phyloP scores from a whole-genome alignment of 2,113 vertebrate species.

The Heterotis niloticus region DNA sequence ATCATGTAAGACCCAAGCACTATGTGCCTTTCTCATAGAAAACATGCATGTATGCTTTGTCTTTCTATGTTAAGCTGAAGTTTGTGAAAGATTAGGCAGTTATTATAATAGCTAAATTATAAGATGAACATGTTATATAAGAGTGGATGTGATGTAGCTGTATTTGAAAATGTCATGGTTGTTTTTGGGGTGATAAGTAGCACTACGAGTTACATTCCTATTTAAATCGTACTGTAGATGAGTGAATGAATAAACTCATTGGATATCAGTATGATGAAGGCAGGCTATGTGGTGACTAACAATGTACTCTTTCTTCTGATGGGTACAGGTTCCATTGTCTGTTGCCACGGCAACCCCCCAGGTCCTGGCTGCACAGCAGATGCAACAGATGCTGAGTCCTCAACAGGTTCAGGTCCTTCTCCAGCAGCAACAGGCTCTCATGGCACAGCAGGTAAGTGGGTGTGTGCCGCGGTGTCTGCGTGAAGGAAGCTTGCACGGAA shows the following conservation, averaged over 20 bases:
- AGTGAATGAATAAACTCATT: background rate
- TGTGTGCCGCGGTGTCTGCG: background rate
- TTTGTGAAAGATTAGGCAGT: background rate
- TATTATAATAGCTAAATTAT: slow-evolving; percentile 1
- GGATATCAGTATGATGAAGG: too few species aligned
- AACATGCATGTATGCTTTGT: background rate
- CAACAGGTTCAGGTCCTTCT: slow-evolving; percentile 98
- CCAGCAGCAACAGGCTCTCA: slow-evolving; percentile 98
- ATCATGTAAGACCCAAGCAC: background rate
- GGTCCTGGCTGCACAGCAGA: slow-evolving; percentile 99
- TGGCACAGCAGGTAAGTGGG: slow-evolving; percentile 92
- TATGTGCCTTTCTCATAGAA: slow-evolving; percentile 1
- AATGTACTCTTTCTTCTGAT: slow-evolving; percentile 32
- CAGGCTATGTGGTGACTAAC: background rate
- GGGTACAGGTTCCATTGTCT: slow-evolving; percentile 86
- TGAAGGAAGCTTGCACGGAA: too few species aligned
- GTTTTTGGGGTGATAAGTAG: background rate
- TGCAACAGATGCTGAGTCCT: slow-evolving; percentile 98
- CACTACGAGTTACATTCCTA: background rate
- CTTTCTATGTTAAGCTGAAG: background rate
- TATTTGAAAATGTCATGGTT: background rate
- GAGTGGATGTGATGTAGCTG: background rate
- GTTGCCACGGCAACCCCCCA: slow-evolving; percentile 99
- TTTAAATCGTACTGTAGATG: background rate
- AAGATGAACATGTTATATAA: background rate